Base-by-base conservation (phyloP, 2,797 vertebrate genomes). In the Fistularia tabacaria region DNA sequence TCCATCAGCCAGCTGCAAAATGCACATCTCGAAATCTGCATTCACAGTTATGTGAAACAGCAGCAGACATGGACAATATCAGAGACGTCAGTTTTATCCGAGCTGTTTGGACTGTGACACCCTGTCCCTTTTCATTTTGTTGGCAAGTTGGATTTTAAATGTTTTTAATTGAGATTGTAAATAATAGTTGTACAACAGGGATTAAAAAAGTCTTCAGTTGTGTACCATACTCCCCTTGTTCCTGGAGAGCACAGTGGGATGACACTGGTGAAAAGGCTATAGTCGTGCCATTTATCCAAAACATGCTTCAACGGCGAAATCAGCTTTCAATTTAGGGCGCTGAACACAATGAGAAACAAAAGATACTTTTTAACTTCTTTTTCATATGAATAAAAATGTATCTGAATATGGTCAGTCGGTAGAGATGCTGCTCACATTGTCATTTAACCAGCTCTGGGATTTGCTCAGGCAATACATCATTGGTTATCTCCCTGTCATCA, bases 1-100 rank as follows among this genome's bases (percentile, higher is more conserved):
- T 64, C 65, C 59, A 58, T 54, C 66, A n/a, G 14, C 36, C 45
- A 39, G 59, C 54, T 57, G 48, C 56, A 57, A 62, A 71, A 76
- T 75, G 80, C 69, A 59, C 84, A 82, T 83, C 66, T 64, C 37
- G 36, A 50, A 71, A 82, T 83, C 84, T 78, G 77, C 78, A 77
- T 84, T 54, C 11, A 44, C 59, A 44, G 39, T 54, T 42, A 44
- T 7, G 44, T 66, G 43, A 41, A 36, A 10, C 54, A 52, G 45
- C 38, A 38, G 36, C 50, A 71, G 62, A 63, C 54, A 64, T 53
- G 57, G 74, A 70, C 79, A 82, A 83, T 76, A 64, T 80, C 81
- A 85, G 76, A 76, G 49, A 6, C 7, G 14, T n/a, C 46, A 42
- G 14, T 12, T 57, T 56, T 36, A 45, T 37, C 62, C 47, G 36